Evolutionary conservation across 2,888 invertebrate genomes (phyloP), one percentile per base, ranked within the genome.

Genomic region (Anaspis maculata): DNA sequence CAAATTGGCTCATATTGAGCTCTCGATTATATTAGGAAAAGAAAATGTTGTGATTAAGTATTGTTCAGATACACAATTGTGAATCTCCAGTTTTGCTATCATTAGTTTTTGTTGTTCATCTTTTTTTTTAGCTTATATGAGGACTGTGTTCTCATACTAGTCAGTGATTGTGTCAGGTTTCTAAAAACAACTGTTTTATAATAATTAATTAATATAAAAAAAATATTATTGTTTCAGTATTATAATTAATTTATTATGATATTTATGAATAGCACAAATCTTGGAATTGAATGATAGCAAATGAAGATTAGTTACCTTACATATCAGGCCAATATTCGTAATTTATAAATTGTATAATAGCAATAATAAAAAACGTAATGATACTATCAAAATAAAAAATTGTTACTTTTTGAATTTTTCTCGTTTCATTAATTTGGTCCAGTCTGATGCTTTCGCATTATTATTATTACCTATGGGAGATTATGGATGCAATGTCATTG

Each of bases 1-100:
- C n/a, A 16, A 30, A 16, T 29, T 47, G 45, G 41, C 54, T 54
- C 54, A 54, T 50, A 54, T 54, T 54, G 54, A 54, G 54, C 46
- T 50, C 45, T 43, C 48, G 48, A n/a, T n/a, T n/a, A n/a, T n/a
- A n/a, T n/a, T n/a, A n/a, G n/a, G n/a, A n/a, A n/a, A n/a, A n/a
- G n/a, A n/a, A n/a, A 44, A 48, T 49, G 50, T 52, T 50, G 50
- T 51, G 50, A 49, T 52, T 41, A 42, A 41, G 41, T 44, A 34
- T 36, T 37, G 42, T 41, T 35, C 39, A 31, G 30, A 34, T 25
- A 41, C 41, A 46, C 41, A 37, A 43, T 45, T 39, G 46, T 34
- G 42, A 49, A 48, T 51, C 48, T 53, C 48, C 46, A 31, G 33
- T 44, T 46, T 44, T 49, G 48, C 42, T 46, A 45, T 48, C 45